Base-by-base conservation (phyloP, 1,140 invertebrate species). In the Antheraea mylitta region DNA sequence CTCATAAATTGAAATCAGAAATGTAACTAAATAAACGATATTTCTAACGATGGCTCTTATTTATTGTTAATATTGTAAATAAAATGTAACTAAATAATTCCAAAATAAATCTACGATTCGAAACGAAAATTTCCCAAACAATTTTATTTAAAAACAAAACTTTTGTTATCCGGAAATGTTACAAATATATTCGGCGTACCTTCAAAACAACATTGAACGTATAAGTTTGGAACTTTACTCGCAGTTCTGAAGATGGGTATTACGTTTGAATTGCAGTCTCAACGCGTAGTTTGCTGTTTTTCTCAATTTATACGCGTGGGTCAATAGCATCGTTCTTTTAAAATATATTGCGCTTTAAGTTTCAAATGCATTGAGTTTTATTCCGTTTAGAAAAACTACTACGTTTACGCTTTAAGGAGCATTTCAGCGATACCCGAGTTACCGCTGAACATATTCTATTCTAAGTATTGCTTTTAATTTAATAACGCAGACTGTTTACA, bases 301-400 rank as follows among this genome's bases (percentile, higher is more conserved):
- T 76, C 80, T 62, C 59, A 75, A 86, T 81, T 71, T 82, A 80
- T 80, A 65, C 75, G 64, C 76, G 61, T 13, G 11, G 88, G 84
- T 90, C 88, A 87, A 90, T 87, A 87, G 81, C 85, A 89, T 83
- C 82, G 84, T 90, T 84, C 75, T 72, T 66, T 53, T 2, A 60
- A 74, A 79, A 90, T 86, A 85, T 87, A 89, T 86, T 38, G n/a
- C 62, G 16, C 30, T 42, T 10, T 64, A 42, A 38, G 9, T 38
- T 42, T 42, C 45, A 53, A 53, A 53, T 53, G 13, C 45, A 53
- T 16, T 53, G 45, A n/a, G 13, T 53, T 53, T 53, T 53, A 53
- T 16, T 53, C 16, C 13, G 16, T 53, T 53, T 53, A 16, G 0
- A 11, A 53, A 53, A 53, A 16, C 45, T 53, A 53, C 45, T 53